Evolutionary conservation across 2,113 vertebrate genomes (phyloP), one percentile per base, ranked within the genome.

Genomic region (Daphoenositta chrysoptera): DNA sequence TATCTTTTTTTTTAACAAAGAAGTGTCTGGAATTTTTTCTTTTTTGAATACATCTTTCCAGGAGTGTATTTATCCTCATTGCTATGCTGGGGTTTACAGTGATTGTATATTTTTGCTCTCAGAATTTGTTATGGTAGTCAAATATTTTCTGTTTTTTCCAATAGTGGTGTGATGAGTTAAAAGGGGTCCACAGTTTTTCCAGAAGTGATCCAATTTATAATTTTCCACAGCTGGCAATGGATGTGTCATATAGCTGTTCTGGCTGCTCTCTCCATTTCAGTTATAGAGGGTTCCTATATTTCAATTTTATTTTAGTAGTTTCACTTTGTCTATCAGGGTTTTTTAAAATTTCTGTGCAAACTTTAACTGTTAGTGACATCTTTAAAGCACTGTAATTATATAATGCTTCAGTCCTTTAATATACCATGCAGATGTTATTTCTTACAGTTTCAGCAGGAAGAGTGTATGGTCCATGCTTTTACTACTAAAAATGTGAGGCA

Each of bases 141-240:
- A 86, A 88, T 89, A 89, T 90, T 90, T 93, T 71, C 80, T 42
- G 20, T 10, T 89, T 94, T 81, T 93, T 71, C 86, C 83, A 63
- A 0, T 51, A 64, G 68, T 8, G 15, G 68, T 84, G 20, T 89
- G 91, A 81, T 78, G 88, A 94, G 92, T 93, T 95, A 92, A 97
- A 97, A 96, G 66, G 50, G 91, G 72, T 78, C 89, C 83, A 83
- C 90, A 89, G 79, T 95, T 97, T 93, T 93, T 93, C 76, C 68
- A 95, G 54, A 89, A 94, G 86, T 94, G 93, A 95, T 97, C 96
- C 95, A 93, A 94, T 97, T 96, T 95, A 87, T 89, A 78, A 92
- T 97, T 97, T 96, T 97, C 60, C 89, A 93, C 95, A 95, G 89
- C 80, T 93, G 76, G 95, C 93, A 96, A 15, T 92, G 73, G 76